Evolutionary conservation across 2,797 vertebrate species (phyloP).

Genomic region (Gymnoscopelus braueri): DNA sequence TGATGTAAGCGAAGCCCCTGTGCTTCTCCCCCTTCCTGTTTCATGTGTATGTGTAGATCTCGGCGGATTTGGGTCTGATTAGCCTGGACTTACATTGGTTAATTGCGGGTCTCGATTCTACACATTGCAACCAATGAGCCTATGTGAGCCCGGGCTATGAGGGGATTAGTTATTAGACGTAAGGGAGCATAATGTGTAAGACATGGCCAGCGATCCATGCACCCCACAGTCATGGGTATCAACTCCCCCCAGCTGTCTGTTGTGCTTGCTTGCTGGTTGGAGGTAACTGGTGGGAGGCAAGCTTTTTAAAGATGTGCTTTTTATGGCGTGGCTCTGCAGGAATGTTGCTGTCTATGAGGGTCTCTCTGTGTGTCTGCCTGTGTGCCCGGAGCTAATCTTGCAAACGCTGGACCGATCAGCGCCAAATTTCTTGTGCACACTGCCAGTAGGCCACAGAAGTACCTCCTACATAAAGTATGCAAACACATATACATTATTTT

Average conservation of each 20-base stretch:
- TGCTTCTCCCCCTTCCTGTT: slow-evolving; percentile 45
- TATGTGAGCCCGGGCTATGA: slow-evolving; percentile 30
- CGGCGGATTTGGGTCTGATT: slow-evolving; percentile 54
- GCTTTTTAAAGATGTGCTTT: neutral
- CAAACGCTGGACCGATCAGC: no score
- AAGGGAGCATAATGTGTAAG: slow-evolving; percentile 48
- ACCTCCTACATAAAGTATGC: no score
- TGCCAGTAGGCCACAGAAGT: no score
- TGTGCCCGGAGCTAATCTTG: no score
- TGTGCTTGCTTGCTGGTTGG: slow-evolving; percentile 1
- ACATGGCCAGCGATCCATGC: slow-evolving; percentile 46
- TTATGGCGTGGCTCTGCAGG: no score
- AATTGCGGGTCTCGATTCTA: slow-evolving; percentile 69
- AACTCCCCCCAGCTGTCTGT: neutral
- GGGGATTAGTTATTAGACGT: slow-evolving; percentile 55
- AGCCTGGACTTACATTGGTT: slow-evolving; percentile 63
- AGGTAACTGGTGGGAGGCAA: neutral
- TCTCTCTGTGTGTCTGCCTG: no score
- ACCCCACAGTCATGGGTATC: slow-evolving; percentile 38
- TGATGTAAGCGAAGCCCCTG: slow-evolving; percentile 33
- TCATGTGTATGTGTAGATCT: slow-evolving; percentile 39
- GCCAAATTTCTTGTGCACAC: no score
- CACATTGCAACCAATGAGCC: slow-evolving; percentile 58
- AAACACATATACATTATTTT: no score
- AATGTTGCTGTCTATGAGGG: no score